Percentiles rank a stretch among this genome's conserved stretches.
Evolutionary conservation across 1,140 invertebrate genomes (phyloP).

Genomic region (Lineus longissimus): DNA sequence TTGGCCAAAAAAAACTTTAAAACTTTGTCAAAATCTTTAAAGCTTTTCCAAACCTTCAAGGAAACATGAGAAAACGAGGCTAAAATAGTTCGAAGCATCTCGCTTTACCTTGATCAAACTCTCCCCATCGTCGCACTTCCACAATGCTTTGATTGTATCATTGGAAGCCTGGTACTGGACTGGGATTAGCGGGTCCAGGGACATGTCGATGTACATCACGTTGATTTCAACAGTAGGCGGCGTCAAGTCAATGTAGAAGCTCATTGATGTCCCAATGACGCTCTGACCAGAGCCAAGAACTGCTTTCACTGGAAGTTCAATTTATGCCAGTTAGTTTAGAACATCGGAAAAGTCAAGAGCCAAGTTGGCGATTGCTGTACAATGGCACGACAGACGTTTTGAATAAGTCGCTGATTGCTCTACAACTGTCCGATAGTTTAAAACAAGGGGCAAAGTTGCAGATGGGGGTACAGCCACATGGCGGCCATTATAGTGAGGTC

Average conservation of each 20-base stretch:
- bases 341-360: too few relatives aligned
- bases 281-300: constrained; percentile 23
- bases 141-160: constrained; percentile 27
- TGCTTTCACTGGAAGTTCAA: constrained; percentile 21
- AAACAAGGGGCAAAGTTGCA: too few relatives aligned
- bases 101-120: constrained; percentile 25
- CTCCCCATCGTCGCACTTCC: constrained; percentile 26
- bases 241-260: constrained; percentile 26
- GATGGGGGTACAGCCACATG: too few relatives aligned
- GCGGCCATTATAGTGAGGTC: background rate
- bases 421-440: too few relatives aligned
- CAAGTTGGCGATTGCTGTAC: too few relatives aligned
- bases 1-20: too few relatives aligned
- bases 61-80: too few relatives aligned
- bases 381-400: too few relatives aligned
- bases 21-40: too few relatives aligned
- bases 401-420: too few relatives aligned
- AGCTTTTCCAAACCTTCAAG: too few relatives aligned
- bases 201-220: constrained; percentile 24
- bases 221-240: constrained; percentile 20
- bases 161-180: constrained; percentile 24
- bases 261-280: constrained; percentile 18
- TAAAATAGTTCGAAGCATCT: too few relatives aligned
- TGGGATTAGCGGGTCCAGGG: constrained; percentile 26
- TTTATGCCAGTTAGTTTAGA: background rate